A percentile compares a stretch with the other conserved stretches of the same genome.
Evolutionary conservation across 2,797 vertebrate species (phyloP).

Genomic region (Erpetoichthys calabaricus): DNA sequence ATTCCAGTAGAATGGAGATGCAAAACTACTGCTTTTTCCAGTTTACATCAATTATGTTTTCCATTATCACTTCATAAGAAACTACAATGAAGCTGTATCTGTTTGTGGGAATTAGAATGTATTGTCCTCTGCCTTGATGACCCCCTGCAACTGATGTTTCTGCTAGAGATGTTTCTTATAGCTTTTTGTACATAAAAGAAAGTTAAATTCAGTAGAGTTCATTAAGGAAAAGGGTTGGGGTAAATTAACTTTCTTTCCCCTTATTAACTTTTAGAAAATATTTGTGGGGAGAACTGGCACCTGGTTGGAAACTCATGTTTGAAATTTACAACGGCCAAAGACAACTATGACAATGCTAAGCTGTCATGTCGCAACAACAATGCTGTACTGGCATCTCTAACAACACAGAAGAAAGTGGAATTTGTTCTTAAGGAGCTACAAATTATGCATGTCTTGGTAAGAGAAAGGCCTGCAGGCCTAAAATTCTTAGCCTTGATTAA

Average conservation of each 20-base stretch:
- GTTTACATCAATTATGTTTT: no score
- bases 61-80: no score
- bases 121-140: neutral
- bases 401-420: constrained; percentile 85
- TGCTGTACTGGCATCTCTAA: constrained; percentile 80
- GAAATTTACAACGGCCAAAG: constrained; percentile 75
- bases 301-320: constrained; percentile 87
- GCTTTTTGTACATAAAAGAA: no score
- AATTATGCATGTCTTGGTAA: constrained; percentile 70
- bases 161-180: no score
- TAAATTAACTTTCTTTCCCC: neutral
- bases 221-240: neutral
- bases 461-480: constrained; percentile 14
- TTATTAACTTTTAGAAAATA: constrained; percentile 58
- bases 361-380: constrained; percentile 74
- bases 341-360: constrained; percentile 86
- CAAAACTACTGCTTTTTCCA: no score
- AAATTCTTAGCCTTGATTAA: no score
- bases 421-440: constrained; percentile 88
- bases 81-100: no score
- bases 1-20: no score
- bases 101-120: neutral
- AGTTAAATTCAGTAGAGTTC: neutral
- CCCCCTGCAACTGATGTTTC: neutral
- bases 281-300: constrained; percentile 84